A percentile compares a stretch with the other conserved stretches of the same genome.
These are phyloP conservation scores for Tetropium fuscum DNA, from an alignment of 2,888 invertebrate genomes.

Conservation along the genomic window DNA sequence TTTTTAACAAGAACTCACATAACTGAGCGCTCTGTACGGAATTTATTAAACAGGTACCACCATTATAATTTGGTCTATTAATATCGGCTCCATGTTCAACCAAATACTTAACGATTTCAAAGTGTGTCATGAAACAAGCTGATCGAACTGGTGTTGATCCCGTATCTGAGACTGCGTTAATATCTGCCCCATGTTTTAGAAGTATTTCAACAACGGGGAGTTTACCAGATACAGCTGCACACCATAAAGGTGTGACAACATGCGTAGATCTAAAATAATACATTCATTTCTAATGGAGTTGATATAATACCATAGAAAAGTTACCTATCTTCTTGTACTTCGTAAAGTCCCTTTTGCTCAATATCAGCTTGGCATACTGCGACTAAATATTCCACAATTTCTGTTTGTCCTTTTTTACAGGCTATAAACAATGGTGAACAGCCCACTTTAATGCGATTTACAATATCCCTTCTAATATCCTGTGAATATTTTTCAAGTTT, in stretches of 20 bases:
- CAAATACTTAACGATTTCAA: conserved; percentile 82
- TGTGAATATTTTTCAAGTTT: conserved; percentile 72
- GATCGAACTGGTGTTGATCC: conserved; percentile 92
- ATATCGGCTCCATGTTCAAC: conserved; percentile 87
- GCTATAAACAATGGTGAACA: conserved; percentile 87
- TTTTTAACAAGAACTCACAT: conserved; percentile 82
- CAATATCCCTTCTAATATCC: conserved; percentile 75
- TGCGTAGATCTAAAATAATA: conserved; percentile 72
- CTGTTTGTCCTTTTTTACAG: conserved; percentile 82
- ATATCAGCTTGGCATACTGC: conserved; percentile 85
- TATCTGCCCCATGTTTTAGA: conserved; percentile 82
- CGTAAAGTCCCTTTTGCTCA: conserved; percentile 87
- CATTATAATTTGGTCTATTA: conserved; percentile 87
- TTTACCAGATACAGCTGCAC: conserved; percentile 89
- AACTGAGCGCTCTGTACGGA: conserved; percentile 88
- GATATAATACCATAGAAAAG: not conserved
- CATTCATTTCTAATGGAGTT: not conserved
- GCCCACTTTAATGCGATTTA: conserved; percentile 77
- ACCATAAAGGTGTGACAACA: conserved; percentile 91
- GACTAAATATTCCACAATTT: conserved; percentile 88
- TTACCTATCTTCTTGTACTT: conserved; percentile 83
- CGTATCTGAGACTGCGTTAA: conserved; percentile 89
- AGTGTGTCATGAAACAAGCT: conserved; percentile 93
- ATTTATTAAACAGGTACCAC: conserved; percentile 94
- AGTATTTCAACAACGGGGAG: conserved; percentile 82